phyloP scores from a whole-genome alignment of 2,113 vertebrate species.

The Cephalopterus ornatus region DNA sequence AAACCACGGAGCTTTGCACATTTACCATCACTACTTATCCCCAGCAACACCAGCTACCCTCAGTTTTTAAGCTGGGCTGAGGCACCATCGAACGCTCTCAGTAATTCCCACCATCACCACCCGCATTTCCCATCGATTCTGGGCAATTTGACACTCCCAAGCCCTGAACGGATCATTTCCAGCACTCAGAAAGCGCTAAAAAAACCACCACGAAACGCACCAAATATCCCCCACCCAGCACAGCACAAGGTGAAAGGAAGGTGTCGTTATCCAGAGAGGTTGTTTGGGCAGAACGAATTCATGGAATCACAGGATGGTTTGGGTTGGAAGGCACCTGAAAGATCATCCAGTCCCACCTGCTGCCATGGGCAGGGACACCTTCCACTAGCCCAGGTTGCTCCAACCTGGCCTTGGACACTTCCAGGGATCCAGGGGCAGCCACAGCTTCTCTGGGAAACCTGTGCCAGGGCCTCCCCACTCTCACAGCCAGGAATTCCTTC shows the following conservation, averaged over 20 bases:
- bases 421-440: background rate
- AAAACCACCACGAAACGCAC: background rate
- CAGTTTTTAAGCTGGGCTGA: background rate
- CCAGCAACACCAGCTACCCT: background rate
- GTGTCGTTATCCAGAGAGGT: background rate
- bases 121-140: background rate
- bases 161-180: background rate
- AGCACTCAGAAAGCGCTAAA: background rate
- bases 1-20: background rate
- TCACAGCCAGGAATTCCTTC: background rate
- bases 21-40: too few relatives aligned
- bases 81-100: background rate
- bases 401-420: background rate
- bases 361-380: background rate
- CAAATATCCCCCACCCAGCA: accelerated
- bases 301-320: background rate
- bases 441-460: background rate
- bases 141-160: background rate
- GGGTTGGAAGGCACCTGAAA: background rate
- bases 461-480: background rate
- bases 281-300: background rate
- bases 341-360: too few relatives aligned
- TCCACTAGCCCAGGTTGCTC: background rate
- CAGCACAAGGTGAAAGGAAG: background rate
- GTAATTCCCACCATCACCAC: background rate